phyloP scores from a whole-genome alignment of 2,113 vertebrate genomes.

The Colius striatus region DNA sequence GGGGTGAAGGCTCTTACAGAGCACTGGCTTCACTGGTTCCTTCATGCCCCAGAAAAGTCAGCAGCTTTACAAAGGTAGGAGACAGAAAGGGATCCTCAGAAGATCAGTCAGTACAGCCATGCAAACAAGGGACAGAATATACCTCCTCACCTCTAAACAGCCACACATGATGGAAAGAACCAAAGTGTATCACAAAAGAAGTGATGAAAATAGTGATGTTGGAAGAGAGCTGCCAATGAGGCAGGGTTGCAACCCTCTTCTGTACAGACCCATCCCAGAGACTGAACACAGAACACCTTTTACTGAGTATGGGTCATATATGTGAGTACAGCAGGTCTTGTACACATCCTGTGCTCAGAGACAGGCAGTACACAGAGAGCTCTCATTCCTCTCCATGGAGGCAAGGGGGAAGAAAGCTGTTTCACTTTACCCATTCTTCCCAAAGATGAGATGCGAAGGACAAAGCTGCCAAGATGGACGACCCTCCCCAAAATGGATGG shows the following conservation, averaged over 20 bases:
- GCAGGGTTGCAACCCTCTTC: background rate
- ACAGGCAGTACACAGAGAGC: accelerated
- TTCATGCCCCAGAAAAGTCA: background rate
- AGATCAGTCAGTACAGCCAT: background rate
- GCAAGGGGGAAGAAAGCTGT: background rate
- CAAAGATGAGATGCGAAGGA: background rate
- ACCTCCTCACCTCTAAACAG: background rate
- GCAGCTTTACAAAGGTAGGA: accelerated
- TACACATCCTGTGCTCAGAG: background rate
- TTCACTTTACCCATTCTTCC: background rate
- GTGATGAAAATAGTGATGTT: background rate
- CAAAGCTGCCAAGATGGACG: conserved; percentile 27
- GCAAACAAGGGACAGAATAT: background rate
- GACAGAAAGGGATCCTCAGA: background rate
- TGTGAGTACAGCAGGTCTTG: accelerated
- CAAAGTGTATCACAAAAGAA: background rate
- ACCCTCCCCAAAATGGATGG: conserved; percentile 32
- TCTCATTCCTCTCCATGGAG: background rate
- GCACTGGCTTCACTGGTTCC: background rate
- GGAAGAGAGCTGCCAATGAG: background rate
- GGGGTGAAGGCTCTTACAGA: background rate
- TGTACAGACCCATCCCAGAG: background rate
- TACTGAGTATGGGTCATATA: background rate
- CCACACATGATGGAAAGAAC: background rate
- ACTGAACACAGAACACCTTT: accelerated